phyloP scores from a whole-genome alignment of 1,140 invertebrate species.

The Diachasma alloeum region DNA sequence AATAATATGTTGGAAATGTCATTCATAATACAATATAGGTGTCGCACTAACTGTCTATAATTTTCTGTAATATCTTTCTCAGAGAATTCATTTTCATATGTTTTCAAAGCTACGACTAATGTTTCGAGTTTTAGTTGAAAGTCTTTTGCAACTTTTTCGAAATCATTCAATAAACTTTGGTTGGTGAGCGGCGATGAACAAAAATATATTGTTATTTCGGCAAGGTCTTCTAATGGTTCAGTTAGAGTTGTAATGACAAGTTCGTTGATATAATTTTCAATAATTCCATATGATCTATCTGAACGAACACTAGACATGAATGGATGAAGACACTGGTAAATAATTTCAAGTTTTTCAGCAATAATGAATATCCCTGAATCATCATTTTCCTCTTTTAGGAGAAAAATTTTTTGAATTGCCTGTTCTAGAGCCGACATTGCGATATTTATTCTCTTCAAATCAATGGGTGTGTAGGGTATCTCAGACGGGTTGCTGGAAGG shows the following conservation, averaged over 20 bases:
- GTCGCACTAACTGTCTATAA: conserved; percentile 47
- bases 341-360: conserved; percentile 24
- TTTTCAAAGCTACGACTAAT: conserved; percentile 49
- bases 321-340: conserved; percentile 27
- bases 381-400: conserved; percentile 9
- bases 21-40: conserved; percentile 47
- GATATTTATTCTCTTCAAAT: conserved; percentile 41
- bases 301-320: conserved; percentile 19
- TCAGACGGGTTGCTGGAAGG: too few species aligned
- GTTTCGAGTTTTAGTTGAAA: conserved; percentile 49
- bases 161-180: conserved; percentile 22
- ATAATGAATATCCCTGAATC: neutral
- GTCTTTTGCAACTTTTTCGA: conserved; percentile 42
- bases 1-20: conserved; percentile 39
- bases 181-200: neutral
- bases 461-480: neutral
- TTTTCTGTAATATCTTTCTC: conserved; percentile 38
- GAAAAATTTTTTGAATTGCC: conserved; percentile 19
- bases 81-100: conserved; percentile 40
- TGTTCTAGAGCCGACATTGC: conserved; percentile 37
- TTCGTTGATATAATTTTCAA: conserved; percentile 53
- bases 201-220: conserved; percentile 5
- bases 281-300: neutral
- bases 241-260: conserved; percentile 55
- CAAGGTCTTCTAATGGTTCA: conserved; percentile 51